Percentiles rank a stretch among this genome's conserved stretches.
These are phyloP conservation scores for Prolemur simus DNA, from an alignment of 2,113 vertebrate genomes.

Conservation along the genomic window DNA sequence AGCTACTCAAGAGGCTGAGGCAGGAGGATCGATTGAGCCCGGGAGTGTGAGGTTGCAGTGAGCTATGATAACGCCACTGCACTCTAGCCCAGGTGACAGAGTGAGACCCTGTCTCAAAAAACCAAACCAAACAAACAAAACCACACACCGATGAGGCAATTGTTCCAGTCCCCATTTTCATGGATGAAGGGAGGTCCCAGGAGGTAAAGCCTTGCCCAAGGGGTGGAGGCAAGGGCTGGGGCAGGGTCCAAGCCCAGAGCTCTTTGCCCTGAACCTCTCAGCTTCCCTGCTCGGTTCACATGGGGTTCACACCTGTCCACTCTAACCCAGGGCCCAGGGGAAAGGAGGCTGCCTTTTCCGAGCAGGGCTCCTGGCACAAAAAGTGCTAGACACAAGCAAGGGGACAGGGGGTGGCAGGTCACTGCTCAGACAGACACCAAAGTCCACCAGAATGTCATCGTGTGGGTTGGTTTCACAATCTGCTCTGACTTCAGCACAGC, in stretches of 20 bases:
- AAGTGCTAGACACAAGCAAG: background rate
- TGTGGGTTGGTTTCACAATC: background rate
- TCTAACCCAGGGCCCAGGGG: background rate
- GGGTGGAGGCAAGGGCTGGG: fast-evolving
- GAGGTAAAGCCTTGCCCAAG: background rate
- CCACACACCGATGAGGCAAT: no score
- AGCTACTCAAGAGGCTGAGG: no score
- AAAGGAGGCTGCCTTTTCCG: background rate
- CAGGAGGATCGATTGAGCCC: no score
- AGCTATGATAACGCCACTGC: no score
- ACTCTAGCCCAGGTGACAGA: no score
- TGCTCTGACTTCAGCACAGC: background rate
- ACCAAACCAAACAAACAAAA: no score
- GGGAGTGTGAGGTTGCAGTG: no score
- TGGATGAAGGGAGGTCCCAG: background rate
- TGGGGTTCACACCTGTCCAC: no score
- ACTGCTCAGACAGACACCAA: slow-evolving; percentile 1
- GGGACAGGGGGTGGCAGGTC: background rate
- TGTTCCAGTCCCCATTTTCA: background rate
- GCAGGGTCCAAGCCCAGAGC: background rate
- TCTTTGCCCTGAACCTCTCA: background rate
- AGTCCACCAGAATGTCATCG: slow-evolving; percentile 40
- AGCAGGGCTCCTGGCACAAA: background rate
- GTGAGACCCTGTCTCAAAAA: no score
- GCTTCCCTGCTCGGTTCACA: background rate